Evolutionary conservation across 2,888 invertebrate genomes (phyloP), one percentile per base, ranked within the genome.

Genomic region (Leptogaster cylindrica): DNA sequence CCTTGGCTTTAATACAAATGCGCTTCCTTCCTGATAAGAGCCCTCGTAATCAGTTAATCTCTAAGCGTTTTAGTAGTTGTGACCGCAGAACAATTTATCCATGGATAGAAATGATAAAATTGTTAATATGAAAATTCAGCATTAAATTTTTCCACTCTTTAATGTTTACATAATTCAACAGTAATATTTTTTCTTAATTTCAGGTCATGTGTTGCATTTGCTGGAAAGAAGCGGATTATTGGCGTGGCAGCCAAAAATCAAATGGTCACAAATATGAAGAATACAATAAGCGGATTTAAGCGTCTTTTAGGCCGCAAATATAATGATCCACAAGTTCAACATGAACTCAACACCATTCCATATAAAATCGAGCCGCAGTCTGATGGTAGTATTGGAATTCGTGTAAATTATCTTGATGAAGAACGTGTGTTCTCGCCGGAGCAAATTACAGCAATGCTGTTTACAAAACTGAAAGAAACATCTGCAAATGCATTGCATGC

Each of bases 161-260:
- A n/a, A n/a, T n/a, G n/a, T n/a, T n/a, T n/a, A n/a, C n/a, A n/a
- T n/a, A n/a, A n/a, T n/a, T n/a, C n/a, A n/a, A n/a, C n/a, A n/a
- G n/a, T 10, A 2, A 41, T 6, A 41, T 18, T 51, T 28, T 16
- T 52, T 52, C 23, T 27, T 23, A n/a, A 36, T 39, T 86, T 28
- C 82, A 99, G 98, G 83, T 89, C 97, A 83, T 97, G 89, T 83
- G 92, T 99, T 65, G 96, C 97, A 18, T 96, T 99, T 83, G 93
- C 93, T 76, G 89, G 90, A 71, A 95, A 92, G 79, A 93, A 92
- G 78, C 89, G 99, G 74, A 90, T 93, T 76, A 87, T 99, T 79
- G 99, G 99, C 67, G 95, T 95, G 36, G 93, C 97, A 46, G 98
- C 98, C 68, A 97, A 95, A 81, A 97, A 96, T 79, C 96, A 97